Base-by-base conservation (phyloP, 2,888 invertebrate genomes). In the Embidobia sp. region DNA sequence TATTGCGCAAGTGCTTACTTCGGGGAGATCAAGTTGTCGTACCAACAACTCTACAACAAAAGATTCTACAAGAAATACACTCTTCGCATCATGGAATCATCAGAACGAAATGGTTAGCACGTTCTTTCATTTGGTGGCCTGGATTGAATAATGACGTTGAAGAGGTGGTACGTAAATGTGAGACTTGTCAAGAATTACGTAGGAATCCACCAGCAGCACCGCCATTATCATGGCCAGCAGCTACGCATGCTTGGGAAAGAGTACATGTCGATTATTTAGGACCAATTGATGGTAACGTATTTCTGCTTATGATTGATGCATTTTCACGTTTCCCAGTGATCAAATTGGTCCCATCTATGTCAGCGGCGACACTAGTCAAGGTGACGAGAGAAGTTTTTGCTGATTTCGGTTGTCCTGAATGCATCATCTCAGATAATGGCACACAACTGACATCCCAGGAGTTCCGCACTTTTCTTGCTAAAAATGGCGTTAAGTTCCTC, bases 91-190 rank as follows among this genome's bases (percentile, higher is more conserved):
- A 59, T 13, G 57, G 44, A 11, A 13, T 59, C 5, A 31, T 59
- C 0, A 15, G 44, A 2, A 59, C 57, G 0, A 59, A 59, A 42
- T 3, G 6, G 1, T 18, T 22, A 0, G 57, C 57, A 7, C 29
- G 44, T 18, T 8, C 44, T 1, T 59, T 40, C 8, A 40, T 57
- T 1, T 57, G 57, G 59, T 59, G 59, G 59, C 59, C 59, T 3
- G 46, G 31, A 8, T 16, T 44, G 11, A 33, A 10, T 8, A 19
- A 11, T 0, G 33, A 33, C 10, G 11, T 51, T 0, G 18, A 51
- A 22, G 7, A 31, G 5, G 8, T 13, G n/a, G 33, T 51, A 1
- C 2, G 11, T 3, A 2, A 11, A 4, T 51, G 49, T 19, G 2
- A 10, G 10, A 51, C 18, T 3, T 44, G 42, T 15, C 57, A 42